Evolutionary conservation across 2,888 invertebrate genomes (phyloP).

Genomic region (Cosmia pyralina): DNA sequence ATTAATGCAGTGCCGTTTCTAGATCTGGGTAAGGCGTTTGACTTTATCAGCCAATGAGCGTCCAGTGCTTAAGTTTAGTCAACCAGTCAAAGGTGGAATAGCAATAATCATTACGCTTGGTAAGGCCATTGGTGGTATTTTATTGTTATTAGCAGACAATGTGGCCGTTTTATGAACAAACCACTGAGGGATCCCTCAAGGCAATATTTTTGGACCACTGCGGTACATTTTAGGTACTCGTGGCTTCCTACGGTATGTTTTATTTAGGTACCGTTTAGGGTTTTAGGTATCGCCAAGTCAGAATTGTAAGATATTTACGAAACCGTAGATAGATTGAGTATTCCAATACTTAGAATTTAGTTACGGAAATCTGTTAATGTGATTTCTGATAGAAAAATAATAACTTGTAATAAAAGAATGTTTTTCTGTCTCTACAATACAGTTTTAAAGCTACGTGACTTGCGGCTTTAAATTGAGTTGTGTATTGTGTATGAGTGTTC

Average conservation of each 20-base stretch:
- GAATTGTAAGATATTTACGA: slow-evolving; percentile 34
- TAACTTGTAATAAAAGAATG: neutral
- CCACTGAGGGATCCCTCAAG: slow-evolving; percentile 24
- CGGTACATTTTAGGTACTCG: slow-evolving; percentile 25
- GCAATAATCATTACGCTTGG: neutral
- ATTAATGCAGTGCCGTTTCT: neutral
- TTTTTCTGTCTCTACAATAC: no score
- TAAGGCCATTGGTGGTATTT: neutral
- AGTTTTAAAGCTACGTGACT: neutral
- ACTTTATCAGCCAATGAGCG: slow-evolving; percentile 11
- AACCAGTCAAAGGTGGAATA: neutral
- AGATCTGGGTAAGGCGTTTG: slow-evolving; percentile 17
- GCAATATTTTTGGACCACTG: slow-evolving; percentile 35
- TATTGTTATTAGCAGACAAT: neutral
- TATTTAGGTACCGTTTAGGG: slow-evolving; percentile 28
- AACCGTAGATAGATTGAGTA: slow-evolving; percentile 16
- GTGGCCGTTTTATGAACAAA: neutral
- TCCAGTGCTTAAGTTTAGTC: slow-evolving; percentile 1
- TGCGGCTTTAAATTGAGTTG: neutral
- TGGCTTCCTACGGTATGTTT: slow-evolving; percentile 32
- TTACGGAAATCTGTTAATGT: slow-evolving; percentile 2
- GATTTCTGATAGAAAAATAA: neutral
- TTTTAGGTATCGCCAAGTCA: slow-evolving; percentile 40
- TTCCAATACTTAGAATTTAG: slow-evolving; percentile 30
- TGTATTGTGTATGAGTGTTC: neutral